Conservation (phyloP, 2,113 vertebrate genomes). For the Xiphias gladius region DNA sequence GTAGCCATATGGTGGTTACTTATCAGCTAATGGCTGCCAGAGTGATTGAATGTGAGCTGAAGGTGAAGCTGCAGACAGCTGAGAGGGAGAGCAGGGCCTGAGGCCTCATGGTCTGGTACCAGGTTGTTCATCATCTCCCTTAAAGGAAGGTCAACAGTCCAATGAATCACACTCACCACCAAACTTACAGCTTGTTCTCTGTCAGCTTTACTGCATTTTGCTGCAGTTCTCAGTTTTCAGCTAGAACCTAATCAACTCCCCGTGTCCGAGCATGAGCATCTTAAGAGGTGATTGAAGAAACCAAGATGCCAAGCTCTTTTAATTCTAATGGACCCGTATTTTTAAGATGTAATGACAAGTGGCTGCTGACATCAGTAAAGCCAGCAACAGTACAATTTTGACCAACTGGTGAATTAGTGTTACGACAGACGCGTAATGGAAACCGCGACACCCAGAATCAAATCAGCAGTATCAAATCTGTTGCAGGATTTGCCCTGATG, state of each 20-base stretch:
- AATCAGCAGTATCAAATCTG: neutral
- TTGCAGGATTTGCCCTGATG: neutral
- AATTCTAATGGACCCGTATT: constrained; percentile 23
- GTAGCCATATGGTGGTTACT: constrained; percentile 80
- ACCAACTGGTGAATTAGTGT: neutral
- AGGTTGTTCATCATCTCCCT: constrained; percentile 82
- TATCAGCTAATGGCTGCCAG: constrained; percentile 75
- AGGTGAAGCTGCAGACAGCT: constrained; percentile 80
- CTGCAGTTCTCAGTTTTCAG: constrained; percentile 58
- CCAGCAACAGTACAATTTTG: neutral
- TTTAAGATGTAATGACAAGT: neutral
- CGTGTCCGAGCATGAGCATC: constrained; percentile 35
- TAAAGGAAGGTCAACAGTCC: constrained; percentile 81
- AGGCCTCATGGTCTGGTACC: constrained; percentile 70
- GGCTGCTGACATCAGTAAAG: constrained; percentile 31
- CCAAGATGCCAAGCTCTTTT: constrained; percentile 31
- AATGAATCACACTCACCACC: constrained; percentile 79
- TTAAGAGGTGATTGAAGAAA: constrained; percentile 18
- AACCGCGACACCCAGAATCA: neutral
- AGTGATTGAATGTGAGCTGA: constrained; percentile 84
- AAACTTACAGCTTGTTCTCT: constrained; percentile 79
- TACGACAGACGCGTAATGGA: neutral
- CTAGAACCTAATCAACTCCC: constrained; percentile 54
- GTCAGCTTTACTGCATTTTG: constrained; percentile 76
- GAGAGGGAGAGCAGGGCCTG: constrained; percentile 65